Base-by-base conservation (phyloP, 2,888 invertebrate genomes). In the Aleiodes testaceus region DNA sequence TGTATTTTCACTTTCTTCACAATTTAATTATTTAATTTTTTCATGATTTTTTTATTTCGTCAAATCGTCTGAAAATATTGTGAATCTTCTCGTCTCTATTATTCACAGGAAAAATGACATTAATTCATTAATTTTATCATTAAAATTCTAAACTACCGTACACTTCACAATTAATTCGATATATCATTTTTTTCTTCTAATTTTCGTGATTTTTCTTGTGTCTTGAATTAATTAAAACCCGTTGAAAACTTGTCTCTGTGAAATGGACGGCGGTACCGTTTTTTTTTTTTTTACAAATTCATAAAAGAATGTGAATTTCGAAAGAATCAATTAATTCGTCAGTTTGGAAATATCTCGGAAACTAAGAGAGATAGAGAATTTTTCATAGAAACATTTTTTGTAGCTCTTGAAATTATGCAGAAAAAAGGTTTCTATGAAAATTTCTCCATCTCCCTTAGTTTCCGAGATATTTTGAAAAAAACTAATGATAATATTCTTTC, bases 1-100 rank as follows among this genome's bases (percentile, higher is more conserved):
- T 36, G 20, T 69, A 69, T 49, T 72, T 66, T 53, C 47, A 55
- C 49, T 69, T 47, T 53, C 44, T 67, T 75, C 67, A 49, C 63
- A 65, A 50, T 63, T 64, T 55, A 59, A 52, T 70, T 53, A 52
- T 69, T 47, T 14, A 36, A 30, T 47, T 55, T 69, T 61, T 42
- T 30, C 30, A 3, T 47, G 18, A 45, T 66, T 69, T 36, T 11
- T 69, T 4, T 70, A 49, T 22, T 67, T 76, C 81, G 74, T 81
- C 79, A 81, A 82, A 79, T 79, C 74, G 73, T 82, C 78, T 79
- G 82, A 82, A 82, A 82, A 82, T 81, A 82, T 80, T 74, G 79
- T 73, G 72, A 72, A 76, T 64, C 73, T 68, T 73, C 49, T 61
- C 42, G 59, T 45, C 70, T 14, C 14, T 14, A 66, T 61, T 18